Conservation (phyloP, 2,888 invertebrate genomes). For the Cheilosia impressa region DNA sequence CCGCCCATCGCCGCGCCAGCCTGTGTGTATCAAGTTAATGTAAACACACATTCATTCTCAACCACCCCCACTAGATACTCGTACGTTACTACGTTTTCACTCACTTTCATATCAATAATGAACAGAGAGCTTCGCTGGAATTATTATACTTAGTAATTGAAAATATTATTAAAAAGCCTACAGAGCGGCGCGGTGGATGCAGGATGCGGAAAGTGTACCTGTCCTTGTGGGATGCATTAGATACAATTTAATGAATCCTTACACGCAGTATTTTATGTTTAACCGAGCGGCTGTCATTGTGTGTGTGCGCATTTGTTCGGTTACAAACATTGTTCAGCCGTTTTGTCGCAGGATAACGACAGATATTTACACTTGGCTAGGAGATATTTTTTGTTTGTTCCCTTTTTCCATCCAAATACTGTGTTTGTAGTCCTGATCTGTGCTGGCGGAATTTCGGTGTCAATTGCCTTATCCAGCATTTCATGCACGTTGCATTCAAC, state of each 20-base stretch:
- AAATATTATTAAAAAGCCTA: conserved; percentile 74
- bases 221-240: conserved; percentile 65
- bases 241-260: conserved; percentile 70
- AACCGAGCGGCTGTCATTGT: background rate
- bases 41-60: conserved; percentile 58
- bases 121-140: conserved; percentile 70
- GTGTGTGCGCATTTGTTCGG: background rate
- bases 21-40: conserved; percentile 65
- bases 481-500: conserved; percentile 38
- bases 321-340: conserved; percentile 1
- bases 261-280: conserved; percentile 46
- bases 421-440: background rate
- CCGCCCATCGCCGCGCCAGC: conserved; percentile 3
- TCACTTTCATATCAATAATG: conserved; percentile 74
- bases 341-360: conserved; percentile 27
- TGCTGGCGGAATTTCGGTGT: conserved; percentile 32
- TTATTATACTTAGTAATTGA: conserved; percentile 74
- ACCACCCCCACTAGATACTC: conserved; percentile 43
- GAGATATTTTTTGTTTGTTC: background rate
- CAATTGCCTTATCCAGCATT: conserved; percentile 12
- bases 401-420: background rate
- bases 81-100: conserved; percentile 70
- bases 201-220: conserved; percentile 44
- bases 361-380: conserved; percentile 50
- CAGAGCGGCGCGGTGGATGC: conserved; percentile 33